Percentiles rank a stretch among this genome's conserved stretches.
phyloP scores from a whole-genome alignment of 2,797 vertebrate genomes.

The Microtus agrestis region DNA sequence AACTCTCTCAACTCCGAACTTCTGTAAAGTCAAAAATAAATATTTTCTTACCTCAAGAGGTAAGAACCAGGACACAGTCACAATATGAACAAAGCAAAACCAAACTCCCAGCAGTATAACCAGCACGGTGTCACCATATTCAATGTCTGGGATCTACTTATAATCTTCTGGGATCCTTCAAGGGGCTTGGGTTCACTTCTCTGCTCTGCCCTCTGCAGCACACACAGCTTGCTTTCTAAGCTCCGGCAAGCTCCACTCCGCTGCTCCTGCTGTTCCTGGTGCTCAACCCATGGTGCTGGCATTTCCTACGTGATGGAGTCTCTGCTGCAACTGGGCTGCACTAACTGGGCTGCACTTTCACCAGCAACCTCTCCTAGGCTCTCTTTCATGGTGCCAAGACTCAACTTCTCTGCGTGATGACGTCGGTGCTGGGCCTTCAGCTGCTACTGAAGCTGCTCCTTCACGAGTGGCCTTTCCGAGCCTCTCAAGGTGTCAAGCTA shows the following conservation, averaged over 20 bases:
- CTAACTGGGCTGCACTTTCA: too few species aligned
- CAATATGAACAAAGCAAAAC: neutral
- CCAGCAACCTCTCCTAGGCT: neutral
- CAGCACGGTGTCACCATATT: neutral
- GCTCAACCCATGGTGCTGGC: neutral
- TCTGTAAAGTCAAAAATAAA: neutral
- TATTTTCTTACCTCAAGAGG: neutral
- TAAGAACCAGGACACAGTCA: neutral
- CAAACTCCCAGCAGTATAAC: neutral
- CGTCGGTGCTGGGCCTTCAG: neutral
- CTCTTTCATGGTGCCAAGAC: neutral
- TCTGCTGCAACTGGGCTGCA: neutral
- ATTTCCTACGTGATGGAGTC: neutral
- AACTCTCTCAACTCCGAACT: neutral
- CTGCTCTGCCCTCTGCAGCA: neutral
- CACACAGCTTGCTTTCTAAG: neutral
- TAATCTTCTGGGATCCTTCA: neutral
- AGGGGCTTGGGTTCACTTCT: neutral
- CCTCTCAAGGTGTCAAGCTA: neutral
- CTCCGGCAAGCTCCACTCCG: neutral
- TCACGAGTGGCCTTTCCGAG: neutral
- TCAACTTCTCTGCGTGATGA: neutral
- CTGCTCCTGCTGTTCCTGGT: neutral
- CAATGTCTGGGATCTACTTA: neutral
- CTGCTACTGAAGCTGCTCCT: neutral